These are phyloP conservation scores for Biston betularia DNA, from an alignment of 2,888 invertebrate genomes.

Conservation along the genomic window DNA sequence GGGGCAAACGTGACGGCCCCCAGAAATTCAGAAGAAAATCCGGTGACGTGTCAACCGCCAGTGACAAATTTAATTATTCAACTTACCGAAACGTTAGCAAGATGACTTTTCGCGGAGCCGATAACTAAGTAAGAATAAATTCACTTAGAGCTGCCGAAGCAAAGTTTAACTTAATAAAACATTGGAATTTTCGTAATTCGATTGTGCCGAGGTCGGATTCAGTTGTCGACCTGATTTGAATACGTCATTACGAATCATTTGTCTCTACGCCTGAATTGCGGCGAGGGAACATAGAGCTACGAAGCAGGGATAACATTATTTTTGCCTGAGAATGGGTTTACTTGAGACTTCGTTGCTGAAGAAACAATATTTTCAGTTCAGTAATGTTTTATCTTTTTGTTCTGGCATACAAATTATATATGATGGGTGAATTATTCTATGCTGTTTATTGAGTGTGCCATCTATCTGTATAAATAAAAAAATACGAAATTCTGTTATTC, in stretches of 20 bases:
- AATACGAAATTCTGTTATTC: no score
- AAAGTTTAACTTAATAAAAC: conserved; percentile 85
- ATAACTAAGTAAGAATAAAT: conserved; percentile 86
- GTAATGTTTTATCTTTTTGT: not conserved
- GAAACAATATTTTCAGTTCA: not conserved
- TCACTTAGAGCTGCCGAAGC: conserved; percentile 83
- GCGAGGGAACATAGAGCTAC: not conserved
- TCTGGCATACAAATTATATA: no score
- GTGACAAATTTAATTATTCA: conserved; percentile 86
- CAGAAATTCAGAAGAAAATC: conserved; percentile 78
- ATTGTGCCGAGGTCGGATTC: conserved; percentile 77
- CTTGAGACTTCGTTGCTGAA: not conserved
- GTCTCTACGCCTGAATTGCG: conserved; percentile 49
- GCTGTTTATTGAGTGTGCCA: no score
- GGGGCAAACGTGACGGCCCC: conserved; percentile 77
- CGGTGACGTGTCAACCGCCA: conserved; percentile 82
- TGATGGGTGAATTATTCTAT: no score
- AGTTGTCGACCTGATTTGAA: conserved; percentile 74
- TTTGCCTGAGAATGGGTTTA: conserved; percentile 1
- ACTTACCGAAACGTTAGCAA: conserved; percentile 84
- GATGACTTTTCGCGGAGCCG: conserved; percentile 83
- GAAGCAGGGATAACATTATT: not conserved
- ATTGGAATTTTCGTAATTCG: conserved; percentile 83
- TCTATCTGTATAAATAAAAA: no score
- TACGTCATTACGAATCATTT: conserved; percentile 79